These are phyloP conservation scores for Apotomis betuletana DNA, from an alignment of 2,888 invertebrate genomes.

Conservation along the genomic window DNA sequence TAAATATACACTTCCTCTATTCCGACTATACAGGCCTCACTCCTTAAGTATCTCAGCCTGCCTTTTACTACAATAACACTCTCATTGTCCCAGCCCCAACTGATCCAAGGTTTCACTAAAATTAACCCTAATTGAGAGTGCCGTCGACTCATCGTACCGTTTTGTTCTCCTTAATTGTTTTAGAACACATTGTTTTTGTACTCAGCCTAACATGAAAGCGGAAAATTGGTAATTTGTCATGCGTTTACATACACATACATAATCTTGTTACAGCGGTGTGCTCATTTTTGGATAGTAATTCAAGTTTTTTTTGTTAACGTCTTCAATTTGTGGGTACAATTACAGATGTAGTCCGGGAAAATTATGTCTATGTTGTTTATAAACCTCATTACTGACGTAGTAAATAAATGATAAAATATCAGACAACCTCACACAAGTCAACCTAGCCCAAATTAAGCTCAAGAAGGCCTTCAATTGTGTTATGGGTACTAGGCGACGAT, in stretches of 20 bases:
- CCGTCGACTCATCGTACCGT: constrained; percentile 1
- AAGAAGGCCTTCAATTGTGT: no score
- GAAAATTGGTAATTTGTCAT: constrained; percentile 16
- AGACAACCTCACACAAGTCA: no score
- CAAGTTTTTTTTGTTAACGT: background rate
- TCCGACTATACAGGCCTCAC: no score
- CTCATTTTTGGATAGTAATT: background rate
- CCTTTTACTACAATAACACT: background rate
- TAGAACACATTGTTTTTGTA: constrained; percentile 18
- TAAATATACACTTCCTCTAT: no score
- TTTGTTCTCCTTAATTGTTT: constrained; percentile 17
- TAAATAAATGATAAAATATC: no score
- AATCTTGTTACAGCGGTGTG: background rate
- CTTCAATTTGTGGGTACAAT: no score
- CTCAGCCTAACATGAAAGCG: background rate
- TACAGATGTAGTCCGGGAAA: no score
- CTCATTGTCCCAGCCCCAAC: background rate
- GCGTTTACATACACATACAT: background rate
- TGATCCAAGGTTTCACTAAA: constrained; percentile 5
- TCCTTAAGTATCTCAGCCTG: background rate
- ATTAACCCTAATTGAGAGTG: background rate
- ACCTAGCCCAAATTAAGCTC: no score
- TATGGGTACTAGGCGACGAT: no score
- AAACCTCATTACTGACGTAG: no score
- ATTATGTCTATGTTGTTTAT: no score